A percentile compares a stretch with the other conserved stretches of the same genome.
Evolutionary conservation across 2,113 vertebrate genomes (phyloP).

Genomic region (Salvator merianae): DNA sequence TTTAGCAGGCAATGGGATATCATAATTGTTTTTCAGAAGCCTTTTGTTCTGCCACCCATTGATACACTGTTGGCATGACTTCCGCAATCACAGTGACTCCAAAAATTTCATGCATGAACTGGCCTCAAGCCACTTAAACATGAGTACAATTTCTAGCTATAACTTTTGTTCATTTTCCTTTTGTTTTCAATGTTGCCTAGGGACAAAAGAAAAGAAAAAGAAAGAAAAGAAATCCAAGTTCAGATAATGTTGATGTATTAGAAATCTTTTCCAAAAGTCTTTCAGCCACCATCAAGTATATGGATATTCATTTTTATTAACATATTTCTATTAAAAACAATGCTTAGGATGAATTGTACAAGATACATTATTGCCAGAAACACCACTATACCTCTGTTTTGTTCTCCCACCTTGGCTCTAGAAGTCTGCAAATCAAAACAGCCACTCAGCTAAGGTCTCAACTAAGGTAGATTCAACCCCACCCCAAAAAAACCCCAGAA

Average conservation of each 20-base stretch:
- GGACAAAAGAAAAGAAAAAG: constrained; percentile 3
- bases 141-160: constrained; percentile 22
- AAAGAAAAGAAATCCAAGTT: constrained; percentile 22
- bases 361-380: neutral
- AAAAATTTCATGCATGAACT: neutral
- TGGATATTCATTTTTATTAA: constrained; percentile 2
- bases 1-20: neutral
- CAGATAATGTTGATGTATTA: neutral
- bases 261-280: neutral
- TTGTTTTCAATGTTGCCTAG: constrained; percentile 28
- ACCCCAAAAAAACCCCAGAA: no score
- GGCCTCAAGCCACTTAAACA: constrained; percentile 32
- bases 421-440: no score
- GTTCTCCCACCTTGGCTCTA: neutral
- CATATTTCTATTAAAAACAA: neutral
- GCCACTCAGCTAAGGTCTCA: no score
- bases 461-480: neutral
- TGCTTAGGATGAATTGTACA: neutral
- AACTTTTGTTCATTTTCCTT: constrained; percentile 30
- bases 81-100: neutral
- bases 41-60: neutral
- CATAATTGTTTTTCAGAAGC: constrained; percentile 1
- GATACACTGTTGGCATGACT: neutral
- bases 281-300: neutral
- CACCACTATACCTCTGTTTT: neutral